Percentiles rank a stretch among this genome's conserved stretches.
phyloP scores from a whole-genome alignment of 2,113 vertebrate genomes.

The Diphyllodes magnificus region DNA sequence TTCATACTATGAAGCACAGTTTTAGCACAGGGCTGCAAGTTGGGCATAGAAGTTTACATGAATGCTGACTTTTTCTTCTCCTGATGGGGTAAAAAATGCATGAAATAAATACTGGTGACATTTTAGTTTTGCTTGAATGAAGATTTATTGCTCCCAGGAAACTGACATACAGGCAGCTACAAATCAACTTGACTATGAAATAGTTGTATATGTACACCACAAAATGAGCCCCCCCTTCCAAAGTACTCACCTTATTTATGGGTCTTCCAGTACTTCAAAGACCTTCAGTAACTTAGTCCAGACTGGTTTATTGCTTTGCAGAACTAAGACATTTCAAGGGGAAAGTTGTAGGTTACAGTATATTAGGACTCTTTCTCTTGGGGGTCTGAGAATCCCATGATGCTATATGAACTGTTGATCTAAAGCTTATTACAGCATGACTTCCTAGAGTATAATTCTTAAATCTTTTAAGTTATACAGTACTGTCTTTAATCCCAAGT shows the following conservation, averaged over 20 bases:
- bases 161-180: conserved; percentile 81
- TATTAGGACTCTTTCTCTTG: conserved; percentile 45
- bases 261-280: conserved; percentile 90
- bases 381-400: conserved; percentile 54
- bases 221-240: conserved; percentile 79
- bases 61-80: conserved; percentile 56
- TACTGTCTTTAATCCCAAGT: conserved; percentile 44
- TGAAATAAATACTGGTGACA: conserved; percentile 69
- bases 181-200: conserved; percentile 89
- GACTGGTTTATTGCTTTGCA: conserved; percentile 87
- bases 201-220: conserved; percentile 77
- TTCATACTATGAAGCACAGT: conserved; percentile 36
- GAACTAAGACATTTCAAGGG: conserved; percentile 79
- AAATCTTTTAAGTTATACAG: conserved; percentile 56
- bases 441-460: conserved; percentile 65
- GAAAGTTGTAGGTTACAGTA: conserved; percentile 74
- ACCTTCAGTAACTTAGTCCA: conserved; percentile 86
- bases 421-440: conserved; percentile 62
- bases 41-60: conserved; percentile 42
- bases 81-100: conserved; percentile 60
- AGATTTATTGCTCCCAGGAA: conserved; percentile 88
- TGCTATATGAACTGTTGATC: conserved; percentile 61
- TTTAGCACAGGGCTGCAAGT: background rate
- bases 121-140: conserved; percentile 70
- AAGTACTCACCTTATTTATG: conserved; percentile 95